These are phyloP conservation scores for Anomalospiza imberbis DNA, from an alignment of 2,797 vertebrate species.

Conservation along the genomic window DNA sequence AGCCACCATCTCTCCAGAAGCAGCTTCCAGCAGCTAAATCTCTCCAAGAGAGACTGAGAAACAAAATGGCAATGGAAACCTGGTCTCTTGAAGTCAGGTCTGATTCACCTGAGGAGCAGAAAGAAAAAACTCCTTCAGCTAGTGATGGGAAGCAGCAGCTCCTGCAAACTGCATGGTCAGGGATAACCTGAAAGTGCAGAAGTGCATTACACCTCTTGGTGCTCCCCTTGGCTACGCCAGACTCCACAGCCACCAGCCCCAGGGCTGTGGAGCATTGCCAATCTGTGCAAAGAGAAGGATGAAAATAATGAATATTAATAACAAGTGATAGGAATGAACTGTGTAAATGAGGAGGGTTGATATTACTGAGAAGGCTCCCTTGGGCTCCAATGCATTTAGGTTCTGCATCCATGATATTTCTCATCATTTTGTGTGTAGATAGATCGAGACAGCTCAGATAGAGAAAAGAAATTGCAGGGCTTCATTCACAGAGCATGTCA, in stretches of 20 bases:
- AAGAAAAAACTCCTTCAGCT: neutral
- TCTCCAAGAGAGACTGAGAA: neutral
- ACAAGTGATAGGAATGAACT: neutral
- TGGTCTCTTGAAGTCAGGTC: neutral
- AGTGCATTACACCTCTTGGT: neutral
- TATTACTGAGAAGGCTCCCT: neutral
- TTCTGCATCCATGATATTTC: neutral
- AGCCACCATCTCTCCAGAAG: neutral
- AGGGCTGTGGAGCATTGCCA: neutral
- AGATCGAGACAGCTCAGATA: neutral
- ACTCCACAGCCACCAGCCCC: neutral
- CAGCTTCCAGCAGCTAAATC: neutral
- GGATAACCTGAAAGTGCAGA: neutral
- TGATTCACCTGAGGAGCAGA: neutral
- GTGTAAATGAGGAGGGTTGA: neutral
- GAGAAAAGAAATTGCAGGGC: neutral
- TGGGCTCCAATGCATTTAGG: neutral
- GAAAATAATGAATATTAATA: neutral
- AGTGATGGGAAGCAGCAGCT: neutral
- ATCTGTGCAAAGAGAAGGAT: neutral
- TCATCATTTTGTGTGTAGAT: neutral
- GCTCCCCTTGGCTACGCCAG: neutral
- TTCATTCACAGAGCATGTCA: neutral
- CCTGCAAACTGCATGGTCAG: neutral
- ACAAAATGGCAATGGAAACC: neutral